Evolutionary conservation across 2,888 invertebrate species (phyloP).

Genomic region (Hydraecia micacea): DNA sequence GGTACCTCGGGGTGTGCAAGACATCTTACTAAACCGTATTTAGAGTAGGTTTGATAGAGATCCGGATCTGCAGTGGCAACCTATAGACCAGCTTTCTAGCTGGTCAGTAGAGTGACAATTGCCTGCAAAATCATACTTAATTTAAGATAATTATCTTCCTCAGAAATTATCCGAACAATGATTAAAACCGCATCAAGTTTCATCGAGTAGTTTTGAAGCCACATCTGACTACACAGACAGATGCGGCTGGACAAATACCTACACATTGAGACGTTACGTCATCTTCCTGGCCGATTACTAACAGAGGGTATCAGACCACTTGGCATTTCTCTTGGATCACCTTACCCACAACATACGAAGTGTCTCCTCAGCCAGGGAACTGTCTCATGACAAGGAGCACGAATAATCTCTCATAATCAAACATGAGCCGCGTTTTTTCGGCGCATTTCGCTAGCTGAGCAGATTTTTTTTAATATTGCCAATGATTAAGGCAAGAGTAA

Average conservation of each 20-base stretch:
- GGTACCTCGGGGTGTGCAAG: neutral
- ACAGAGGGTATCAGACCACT: neutral
- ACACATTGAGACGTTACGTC: neutral
- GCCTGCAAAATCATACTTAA: neutral
- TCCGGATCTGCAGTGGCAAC: neutral
- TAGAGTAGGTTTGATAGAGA: conserved; percentile 9
- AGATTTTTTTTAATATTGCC: conserved; percentile 75
- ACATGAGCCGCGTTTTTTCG: conserved; percentile 33
- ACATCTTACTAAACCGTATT: conserved; percentile 16
- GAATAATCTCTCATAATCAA: conserved; percentile 46
- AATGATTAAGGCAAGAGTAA: conserved; percentile 70
- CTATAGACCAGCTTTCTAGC: neutral
- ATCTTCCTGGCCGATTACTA: neutral
- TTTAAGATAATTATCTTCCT: neutral
- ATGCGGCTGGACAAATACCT: neutral
- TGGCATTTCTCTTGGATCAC: neutral
- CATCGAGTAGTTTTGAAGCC: neutral
- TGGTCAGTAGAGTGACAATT: neutral
- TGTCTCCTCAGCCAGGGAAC: neutral
- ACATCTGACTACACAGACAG: no score
- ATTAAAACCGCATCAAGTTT: neutral
- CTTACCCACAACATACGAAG: neutral
- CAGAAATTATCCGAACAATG: neutral
- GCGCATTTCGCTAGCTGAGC: conserved; percentile 39
- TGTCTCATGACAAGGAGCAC: conserved; percentile 1